Base-by-base conservation (phyloP, 2,888 invertebrate genomes). In the Onthophagus sagittarius region DNA sequence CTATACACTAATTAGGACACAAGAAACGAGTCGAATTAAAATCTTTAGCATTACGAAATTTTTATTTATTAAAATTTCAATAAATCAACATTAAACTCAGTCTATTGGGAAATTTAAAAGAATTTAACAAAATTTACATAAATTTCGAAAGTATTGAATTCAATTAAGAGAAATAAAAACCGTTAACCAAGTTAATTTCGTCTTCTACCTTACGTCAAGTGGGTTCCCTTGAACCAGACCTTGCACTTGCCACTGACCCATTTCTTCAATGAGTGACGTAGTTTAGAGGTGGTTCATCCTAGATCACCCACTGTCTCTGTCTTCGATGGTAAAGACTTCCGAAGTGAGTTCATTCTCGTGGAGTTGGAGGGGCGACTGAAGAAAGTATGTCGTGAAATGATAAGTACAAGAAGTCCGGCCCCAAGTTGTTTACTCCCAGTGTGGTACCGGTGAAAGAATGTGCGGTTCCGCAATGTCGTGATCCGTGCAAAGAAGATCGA, bases 301-400 rank as follows among this genome's bases (percentile, higher is more conserved):
- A 11, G 39, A 53, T 23, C 31, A 65, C 53, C 39, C 39, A 5
- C 15, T 23, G 23, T 23, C 39, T 13, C 14, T 62, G 53, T 67
- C 69, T 63, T n/a, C 63, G 62, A 32, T 31, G 63, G 33, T 15
- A 69, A 72, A 69, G 23, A 7, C 39, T 53, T 53, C 9, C 39
- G 39, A 62, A 72, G 63, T 32, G 32, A 62, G 32, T 62, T 62
- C 69, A 69, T 72, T 72, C 65, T 63, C 65, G 69, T 72, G 63
- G 39, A 4, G 15, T 33, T 72, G 69, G 72, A 72, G 72, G 72
- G 71, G 67, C 64, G 62, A 39, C 71, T 32, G 73, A 73, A 73
- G 77, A 80, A 84, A 84, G 84, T 84, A 77, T 84, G 84, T 82
- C 84, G 83, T 77, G 80, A 81, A 83, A 80, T 83, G 82, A 83